Evolutionary conservation across 2,888 invertebrate genomes (phyloP).

Genomic region (Tinea semifulvella): DNA sequence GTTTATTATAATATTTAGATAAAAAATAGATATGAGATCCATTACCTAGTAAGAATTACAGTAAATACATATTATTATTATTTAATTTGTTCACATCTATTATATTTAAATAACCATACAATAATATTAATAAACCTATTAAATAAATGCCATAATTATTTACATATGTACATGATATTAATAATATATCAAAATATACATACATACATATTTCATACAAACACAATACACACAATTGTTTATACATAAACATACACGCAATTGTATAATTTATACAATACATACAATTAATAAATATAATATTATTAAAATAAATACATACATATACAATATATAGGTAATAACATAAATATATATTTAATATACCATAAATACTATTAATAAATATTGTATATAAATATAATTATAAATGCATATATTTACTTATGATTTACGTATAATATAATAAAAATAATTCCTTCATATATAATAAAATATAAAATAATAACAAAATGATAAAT

Average conservation of each 20-base stretch:
- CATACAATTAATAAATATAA: conserved; percentile 15
- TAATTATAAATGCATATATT: conserved; percentile 22
- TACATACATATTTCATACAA: conserved; percentile 24
- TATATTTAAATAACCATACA: conserved; percentile 23
- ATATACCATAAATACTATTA: conserved; percentile 20
- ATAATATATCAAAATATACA: conserved; percentile 13
- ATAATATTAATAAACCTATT: too few species aligned
- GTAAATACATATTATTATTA: conserved; percentile 24
- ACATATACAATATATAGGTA: conserved; percentile 17
- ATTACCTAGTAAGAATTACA: conserved; percentile 25
- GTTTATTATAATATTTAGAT: conserved; percentile 8
- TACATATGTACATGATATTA: conserved; percentile 17
- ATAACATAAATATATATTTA: conserved; percentile 24
- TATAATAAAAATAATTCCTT: conserved; percentile 17
- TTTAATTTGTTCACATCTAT: conserved; percentile 13
- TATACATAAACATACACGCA: conserved; percentile 16
- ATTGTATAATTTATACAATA: conserved; percentile 15
- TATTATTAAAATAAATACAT: conserved; percentile 14
- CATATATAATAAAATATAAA: conserved; percentile 19
- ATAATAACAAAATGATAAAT: conserved; percentile 17
- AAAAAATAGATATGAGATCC: conserved; percentile 39
- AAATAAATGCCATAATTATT: conserved; percentile 29
- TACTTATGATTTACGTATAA: conserved; percentile 20
- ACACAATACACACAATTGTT: conserved; percentile 24
- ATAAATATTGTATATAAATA: conserved; percentile 18